Conservation (phyloP, 2,113 vertebrate species). For the Oreochromis spilurus region DNA sequence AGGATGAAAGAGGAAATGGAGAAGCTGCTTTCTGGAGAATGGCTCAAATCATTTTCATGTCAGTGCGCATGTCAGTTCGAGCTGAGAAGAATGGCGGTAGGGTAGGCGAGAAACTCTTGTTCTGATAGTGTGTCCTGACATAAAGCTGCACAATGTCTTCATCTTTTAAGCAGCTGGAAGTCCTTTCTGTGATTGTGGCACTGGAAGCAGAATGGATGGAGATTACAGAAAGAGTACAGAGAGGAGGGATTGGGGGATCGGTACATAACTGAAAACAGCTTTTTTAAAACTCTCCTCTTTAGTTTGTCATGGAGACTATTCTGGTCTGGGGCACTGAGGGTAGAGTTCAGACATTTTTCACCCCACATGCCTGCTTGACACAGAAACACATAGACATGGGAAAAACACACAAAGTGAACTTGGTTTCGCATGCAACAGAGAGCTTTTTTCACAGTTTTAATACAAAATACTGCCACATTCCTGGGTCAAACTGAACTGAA, state of each 20-base stretch:
- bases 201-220: not conserved
- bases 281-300: not conserved
- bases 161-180: conserved; percentile 33
- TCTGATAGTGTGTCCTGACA: conserved; percentile 13
- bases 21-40: conserved; percentile 5
- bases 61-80: not conserved
- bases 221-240: not conserved
- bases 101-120: not conserved
- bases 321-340: not conserved
- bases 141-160: conserved; percentile 11
- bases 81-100: not conserved
- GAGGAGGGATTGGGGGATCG: not conserved
- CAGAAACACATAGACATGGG: conserved; percentile 11
- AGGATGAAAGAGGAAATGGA: not conserved
- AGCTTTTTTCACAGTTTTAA: not conserved
- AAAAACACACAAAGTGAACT: conserved; percentile 4
- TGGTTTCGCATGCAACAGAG: not conserved
- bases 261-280: conserved; percentile 4
- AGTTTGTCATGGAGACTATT: not conserved
- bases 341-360: not conserved
- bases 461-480: conserved; percentile 16
- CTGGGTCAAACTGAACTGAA: conserved; percentile 9
- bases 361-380: conserved; percentile 11
- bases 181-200: conserved; percentile 13
- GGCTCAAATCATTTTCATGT: not conserved